These are phyloP conservation scores for Eilema griseolum DNA, from an alignment of 2,888 invertebrate genomes.

Conservation along the genomic window DNA sequence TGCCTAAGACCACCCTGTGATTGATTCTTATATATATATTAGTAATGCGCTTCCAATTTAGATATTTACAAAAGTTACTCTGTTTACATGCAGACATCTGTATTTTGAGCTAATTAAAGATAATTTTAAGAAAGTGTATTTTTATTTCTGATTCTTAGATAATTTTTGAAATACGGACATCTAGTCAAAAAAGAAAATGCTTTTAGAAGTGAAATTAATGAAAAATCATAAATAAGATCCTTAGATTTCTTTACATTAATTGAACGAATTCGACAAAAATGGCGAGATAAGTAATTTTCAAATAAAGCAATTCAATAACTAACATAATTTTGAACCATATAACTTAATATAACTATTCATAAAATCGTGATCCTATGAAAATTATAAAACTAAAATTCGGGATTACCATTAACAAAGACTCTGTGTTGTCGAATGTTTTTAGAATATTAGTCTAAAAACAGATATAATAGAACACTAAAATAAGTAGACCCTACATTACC, in stretches of 20 bases:
- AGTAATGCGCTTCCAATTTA: constrained; percentile 46
- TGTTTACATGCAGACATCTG: constrained; percentile 44
- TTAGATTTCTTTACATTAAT: not conserved
- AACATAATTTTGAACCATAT: no score
- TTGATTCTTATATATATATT: constrained; percentile 36
- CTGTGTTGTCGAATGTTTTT: no score
- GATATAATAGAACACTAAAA: not conserved
- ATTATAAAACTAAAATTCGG: not conserved
- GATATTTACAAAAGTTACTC: constrained; percentile 43
- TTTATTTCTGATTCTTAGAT: constrained; percentile 18
- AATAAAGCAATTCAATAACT: not conserved
- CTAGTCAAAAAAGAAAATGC: not conserved
- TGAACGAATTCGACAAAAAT: not conserved
- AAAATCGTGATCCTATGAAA: not conserved
- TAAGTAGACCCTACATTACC: not conserved
- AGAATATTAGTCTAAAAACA: constrained; percentile 1
- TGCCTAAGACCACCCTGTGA: constrained; percentile 43
- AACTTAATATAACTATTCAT: not conserved
- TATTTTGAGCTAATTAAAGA: constrained; percentile 48
- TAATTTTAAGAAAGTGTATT: constrained; percentile 38
- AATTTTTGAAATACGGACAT: not conserved
- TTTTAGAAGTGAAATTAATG: not conserved
- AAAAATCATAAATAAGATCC: not conserved
- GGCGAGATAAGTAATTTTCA: not conserved
- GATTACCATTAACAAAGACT: not conserved